Percentiles rank a stretch among this genome's conserved stretches.
phyloP scores from a whole-genome alignment of 2,113 vertebrate species.

The Cavia aperea region DNA sequence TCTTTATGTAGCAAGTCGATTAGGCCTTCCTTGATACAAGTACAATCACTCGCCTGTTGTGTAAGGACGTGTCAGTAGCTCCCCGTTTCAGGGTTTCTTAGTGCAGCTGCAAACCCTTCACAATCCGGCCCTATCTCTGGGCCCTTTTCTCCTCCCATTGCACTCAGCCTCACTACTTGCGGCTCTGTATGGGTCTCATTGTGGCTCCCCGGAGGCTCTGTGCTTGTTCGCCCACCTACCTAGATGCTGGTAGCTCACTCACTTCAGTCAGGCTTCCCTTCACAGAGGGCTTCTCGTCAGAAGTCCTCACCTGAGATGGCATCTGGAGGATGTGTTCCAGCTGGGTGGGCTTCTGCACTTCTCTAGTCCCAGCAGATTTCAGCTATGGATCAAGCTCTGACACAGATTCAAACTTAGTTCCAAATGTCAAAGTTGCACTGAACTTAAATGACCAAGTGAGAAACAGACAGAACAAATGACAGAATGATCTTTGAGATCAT shows the following conservation, averaged over 20 bases:
- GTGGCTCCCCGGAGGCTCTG: not conserved
- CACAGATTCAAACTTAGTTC: not conserved
- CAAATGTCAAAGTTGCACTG: not conserved
- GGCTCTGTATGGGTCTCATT: not conserved
- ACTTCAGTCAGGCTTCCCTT: not conserved
- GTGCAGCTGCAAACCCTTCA: not conserved
- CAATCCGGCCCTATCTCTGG: not conserved
- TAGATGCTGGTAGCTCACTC: not conserved
- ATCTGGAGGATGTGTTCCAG: not conserved
- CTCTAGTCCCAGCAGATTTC: not conserved
- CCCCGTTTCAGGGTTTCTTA: not conserved
- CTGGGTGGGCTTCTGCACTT: not conserved
- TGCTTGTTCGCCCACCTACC: not conserved
- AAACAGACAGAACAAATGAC: not conserved
- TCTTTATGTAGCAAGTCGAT: not conserved
- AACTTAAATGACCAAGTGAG: not conserved
- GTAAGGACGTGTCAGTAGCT: not conserved
- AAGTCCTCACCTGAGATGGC: not conserved
- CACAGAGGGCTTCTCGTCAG: not conserved
- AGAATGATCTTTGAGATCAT: not conserved
- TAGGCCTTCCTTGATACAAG: not conserved
- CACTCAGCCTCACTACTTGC: not conserved
- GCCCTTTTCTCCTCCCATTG: not conserved
- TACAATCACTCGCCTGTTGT: not conserved
- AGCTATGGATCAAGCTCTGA: not conserved